Conservation (phyloP, 2,797 vertebrate genomes). For the Coreius guichenoti region DNA sequence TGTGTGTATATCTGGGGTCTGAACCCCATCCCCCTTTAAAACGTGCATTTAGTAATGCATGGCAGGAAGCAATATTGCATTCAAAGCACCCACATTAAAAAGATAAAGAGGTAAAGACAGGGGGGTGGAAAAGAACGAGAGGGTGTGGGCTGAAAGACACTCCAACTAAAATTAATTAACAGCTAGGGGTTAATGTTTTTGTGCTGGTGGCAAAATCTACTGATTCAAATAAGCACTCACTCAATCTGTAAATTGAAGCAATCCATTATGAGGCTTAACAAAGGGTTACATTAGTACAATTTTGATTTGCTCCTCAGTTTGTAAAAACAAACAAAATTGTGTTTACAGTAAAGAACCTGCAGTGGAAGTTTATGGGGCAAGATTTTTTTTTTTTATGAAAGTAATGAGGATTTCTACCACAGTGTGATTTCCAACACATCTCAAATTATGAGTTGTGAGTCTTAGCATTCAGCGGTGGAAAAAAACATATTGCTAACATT, state of each 20-base stretch:
- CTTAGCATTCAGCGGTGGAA: neutral
- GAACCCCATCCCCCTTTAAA: constrained; percentile 33
- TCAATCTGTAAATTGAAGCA: constrained; percentile 23
- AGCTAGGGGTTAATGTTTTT: constrained; percentile 46
- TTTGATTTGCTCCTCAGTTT: neutral
- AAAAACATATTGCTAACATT: neutral
- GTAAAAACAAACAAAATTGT: neutral
- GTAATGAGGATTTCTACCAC: neutral
- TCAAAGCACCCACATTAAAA: constrained; percentile 7
- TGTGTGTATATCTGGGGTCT: constrained; percentile 29
- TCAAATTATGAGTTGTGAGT: neutral
- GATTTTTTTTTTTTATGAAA: neutral
- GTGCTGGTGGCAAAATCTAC: constrained; percentile 22
- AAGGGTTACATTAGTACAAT: neutral
- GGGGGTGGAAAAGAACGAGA: neutral
- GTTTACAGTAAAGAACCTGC: neutral
- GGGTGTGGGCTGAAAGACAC: constrained; percentile 14
- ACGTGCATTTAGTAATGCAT: constrained; percentile 37
- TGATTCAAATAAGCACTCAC: constrained; percentile 20
- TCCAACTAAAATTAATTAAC: constrained; percentile 58
- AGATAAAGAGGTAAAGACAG: constrained; percentile 25
- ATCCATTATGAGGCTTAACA: constrained; percentile 10
- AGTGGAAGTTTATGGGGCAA: neutral
- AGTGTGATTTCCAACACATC: no score
- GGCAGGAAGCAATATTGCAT: constrained; percentile 37